Evolutionary conservation across 2,797 vertebrate species (phyloP).

Genomic region (Ciconia nigra): DNA sequence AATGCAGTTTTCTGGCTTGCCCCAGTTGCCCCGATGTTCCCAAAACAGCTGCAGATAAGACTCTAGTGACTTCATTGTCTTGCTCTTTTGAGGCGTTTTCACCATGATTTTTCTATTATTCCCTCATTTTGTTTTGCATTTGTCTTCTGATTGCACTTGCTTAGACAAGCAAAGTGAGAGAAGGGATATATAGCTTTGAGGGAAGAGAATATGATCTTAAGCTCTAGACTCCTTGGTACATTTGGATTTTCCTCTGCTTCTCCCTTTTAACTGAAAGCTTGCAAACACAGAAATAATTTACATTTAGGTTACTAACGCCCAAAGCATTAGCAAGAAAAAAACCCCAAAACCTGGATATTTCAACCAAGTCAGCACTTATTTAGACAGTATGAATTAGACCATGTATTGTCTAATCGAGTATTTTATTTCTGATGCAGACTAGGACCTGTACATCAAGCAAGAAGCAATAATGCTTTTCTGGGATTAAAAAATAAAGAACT

Average conservation of each 20-base stretch:
- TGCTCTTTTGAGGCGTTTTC: neutral
- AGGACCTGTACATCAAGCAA: neutral
- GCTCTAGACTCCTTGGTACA: neutral
- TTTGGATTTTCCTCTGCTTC: neutral
- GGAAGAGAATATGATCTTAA: neutral
- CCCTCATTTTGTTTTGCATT: neutral
- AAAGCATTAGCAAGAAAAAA: neutral
- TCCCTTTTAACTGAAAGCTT: neutral
- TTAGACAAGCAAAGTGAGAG: neutral
- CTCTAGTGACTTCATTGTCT: neutral
- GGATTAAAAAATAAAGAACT: neutral
- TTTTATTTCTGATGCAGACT: neutral
- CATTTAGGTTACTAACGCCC: neutral
- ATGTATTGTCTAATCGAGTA: neutral
- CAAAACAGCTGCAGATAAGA: neutral
- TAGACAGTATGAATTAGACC: neutral
- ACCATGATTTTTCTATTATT: neutral
- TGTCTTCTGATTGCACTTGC: neutral
- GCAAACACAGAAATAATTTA: neutral
- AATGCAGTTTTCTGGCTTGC: neutral
- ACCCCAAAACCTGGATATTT: neutral
- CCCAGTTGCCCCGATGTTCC: neutral
- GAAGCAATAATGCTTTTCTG: neutral
- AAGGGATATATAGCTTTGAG: neutral
- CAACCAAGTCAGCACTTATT: neutral